Conservation (phyloP, 2,797 vertebrate genomes). For the Enteromius thamalakanensis region DNA sequence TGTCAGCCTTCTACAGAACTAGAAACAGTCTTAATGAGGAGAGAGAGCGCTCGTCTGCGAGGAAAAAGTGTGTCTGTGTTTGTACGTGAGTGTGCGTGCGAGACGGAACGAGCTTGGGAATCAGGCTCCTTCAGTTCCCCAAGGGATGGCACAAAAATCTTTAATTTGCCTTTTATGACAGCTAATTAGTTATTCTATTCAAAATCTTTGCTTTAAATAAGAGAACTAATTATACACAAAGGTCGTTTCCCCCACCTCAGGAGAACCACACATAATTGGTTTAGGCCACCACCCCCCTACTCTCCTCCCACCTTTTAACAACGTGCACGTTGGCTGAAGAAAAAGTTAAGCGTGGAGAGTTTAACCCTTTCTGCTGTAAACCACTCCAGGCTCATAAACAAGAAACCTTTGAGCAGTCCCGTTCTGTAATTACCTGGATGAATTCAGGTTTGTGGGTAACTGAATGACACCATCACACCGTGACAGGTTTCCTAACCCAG, state of each 20-base stretch:
- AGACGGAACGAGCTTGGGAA: slow-evolving; percentile 69
- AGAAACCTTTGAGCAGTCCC: background rate
- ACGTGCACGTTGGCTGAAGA: slow-evolving; percentile 69
- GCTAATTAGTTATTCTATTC: slow-evolving; percentile 94
- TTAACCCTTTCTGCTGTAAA: slow-evolving; percentile 68
- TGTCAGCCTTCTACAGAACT: slow-evolving; percentile 83
- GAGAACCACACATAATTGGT: slow-evolving; percentile 86
- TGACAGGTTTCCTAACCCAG: slow-evolving; percentile 51
- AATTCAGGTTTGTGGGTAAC: slow-evolving; percentile 38
- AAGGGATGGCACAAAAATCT: slow-evolving; percentile 85
- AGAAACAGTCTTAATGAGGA: slow-evolving; percentile 89
- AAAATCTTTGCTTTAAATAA: slow-evolving; percentile 95
- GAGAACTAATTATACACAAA: slow-evolving; percentile 94
- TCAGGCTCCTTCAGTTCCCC: slow-evolving; percentile 77
- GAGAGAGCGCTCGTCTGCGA: slow-evolving; percentile 66
- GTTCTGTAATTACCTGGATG: slow-evolving; percentile 37
- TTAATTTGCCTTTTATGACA: slow-evolving; percentile 94
- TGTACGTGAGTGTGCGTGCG: slow-evolving; percentile 52
- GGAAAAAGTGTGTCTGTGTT: slow-evolving; percentile 51
- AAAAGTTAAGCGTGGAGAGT: slow-evolving; percentile 73
- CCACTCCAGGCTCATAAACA: slow-evolving; percentile 21
- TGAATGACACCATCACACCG: background rate
- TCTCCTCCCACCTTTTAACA: slow-evolving; percentile 66
- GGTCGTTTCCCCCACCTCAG: slow-evolving; percentile 81
- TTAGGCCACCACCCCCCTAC: slow-evolving; percentile 76